Evolutionary conservation across 2,113 vertebrate species (phyloP).

Genomic region (Erythrolamprus reginae): DNA sequence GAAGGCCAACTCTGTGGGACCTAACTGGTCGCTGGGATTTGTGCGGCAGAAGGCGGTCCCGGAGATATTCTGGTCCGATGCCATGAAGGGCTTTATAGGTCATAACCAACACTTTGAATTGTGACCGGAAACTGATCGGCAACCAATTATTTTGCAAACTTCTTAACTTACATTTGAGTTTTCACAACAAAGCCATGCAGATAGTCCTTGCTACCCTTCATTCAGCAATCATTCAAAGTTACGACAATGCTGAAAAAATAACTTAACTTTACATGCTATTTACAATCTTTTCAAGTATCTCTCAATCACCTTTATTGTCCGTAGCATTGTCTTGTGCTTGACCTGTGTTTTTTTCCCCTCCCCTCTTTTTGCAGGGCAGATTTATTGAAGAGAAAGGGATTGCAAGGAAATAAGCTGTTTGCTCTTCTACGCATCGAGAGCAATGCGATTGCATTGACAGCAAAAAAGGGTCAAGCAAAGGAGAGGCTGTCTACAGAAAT

Average conservation of each 20-base stretch:
- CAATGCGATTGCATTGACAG: neutral
- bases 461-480: neutral
- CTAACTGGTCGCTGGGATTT: too few species aligned
- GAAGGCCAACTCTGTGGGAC: too few species aligned
- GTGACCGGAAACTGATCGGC: too few species aligned
- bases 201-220: neutral
- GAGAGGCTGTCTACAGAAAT: neutral
- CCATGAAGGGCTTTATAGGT: too few species aligned
- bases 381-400: neutral
- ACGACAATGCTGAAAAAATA: neutral
- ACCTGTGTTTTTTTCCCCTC: neutral
- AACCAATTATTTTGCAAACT: neutral
- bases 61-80: too few species aligned
- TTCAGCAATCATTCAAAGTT: neutral
- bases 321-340: neutral
- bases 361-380: neutral
- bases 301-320: neutral
- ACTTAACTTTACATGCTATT: neutral
- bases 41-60: too few species aligned
- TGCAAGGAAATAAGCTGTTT: neutral
- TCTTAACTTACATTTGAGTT: neutral
- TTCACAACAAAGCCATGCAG: neutral
- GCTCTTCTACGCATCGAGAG: neutral
- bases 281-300: neutral
- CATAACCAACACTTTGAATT: too few species aligned